Evolutionary conservation across 2,888 invertebrate species (phyloP), one percentile per base, ranked within the genome.

Genomic region (Ischnus inquisitorius): DNA sequence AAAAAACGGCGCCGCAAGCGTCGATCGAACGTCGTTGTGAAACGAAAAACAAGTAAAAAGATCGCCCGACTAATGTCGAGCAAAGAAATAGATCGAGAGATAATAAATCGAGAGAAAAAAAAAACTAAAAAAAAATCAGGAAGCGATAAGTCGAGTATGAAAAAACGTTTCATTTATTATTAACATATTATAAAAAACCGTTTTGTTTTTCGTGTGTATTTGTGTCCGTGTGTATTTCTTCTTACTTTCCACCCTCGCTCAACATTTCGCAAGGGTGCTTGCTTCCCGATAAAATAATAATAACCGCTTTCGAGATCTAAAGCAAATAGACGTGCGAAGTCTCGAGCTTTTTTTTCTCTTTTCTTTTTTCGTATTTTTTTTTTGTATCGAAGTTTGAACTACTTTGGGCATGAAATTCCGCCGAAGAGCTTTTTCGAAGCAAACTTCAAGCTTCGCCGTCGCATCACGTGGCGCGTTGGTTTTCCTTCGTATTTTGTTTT

Each of bases 121-220:
- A 25, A 67, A 68, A 22, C 69, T n/a, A n/a, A 77, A 43, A 51
- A 46, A 28, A 34, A 14, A 72, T 48, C 51, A 43, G 72, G 16
- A 76, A 68, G 48, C 39, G 48, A 85, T 90, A 86, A 87, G 86
- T 89, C 87, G 88, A 87, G 88, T 90, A 90, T 88, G 85, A 91
- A 91, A 88, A 88, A 88, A 71, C 19, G 71, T 81, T 65, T 72
- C 46, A 46, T 77, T 91, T 90, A 90, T 91, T 90, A 91, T 90
- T 90, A 89, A 91, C 87, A 71, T 85, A 88, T 89, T 89, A 88
- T 90, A 90, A 91, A 92, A 92, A 90, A 88, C 89, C 90, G 88
- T 90, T 78, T 51, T 67, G 48, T 72, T 51, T 10, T 72, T 34
- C 25, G 19, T 51, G 60, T 77, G 64, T 65, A 48, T 54, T 25